Evolutionary conservation across 2,113 vertebrate genomes (phyloP).

Genomic region (Vimba vimba): DNA sequence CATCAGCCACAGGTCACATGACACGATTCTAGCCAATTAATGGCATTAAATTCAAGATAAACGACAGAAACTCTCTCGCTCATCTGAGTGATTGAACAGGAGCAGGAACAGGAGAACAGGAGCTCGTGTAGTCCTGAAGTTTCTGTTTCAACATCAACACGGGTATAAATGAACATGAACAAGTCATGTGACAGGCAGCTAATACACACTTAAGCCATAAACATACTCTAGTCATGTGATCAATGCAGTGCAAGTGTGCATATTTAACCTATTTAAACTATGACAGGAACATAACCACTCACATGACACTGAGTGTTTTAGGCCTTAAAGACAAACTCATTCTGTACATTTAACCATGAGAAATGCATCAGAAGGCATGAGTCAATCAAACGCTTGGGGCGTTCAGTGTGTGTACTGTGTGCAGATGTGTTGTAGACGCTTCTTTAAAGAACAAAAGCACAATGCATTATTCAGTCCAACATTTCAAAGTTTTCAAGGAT

Average conservation of each 20-base stretch:
- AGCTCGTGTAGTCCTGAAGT: not conserved
- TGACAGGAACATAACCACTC: too few species aligned
- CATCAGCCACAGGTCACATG: not conserved
- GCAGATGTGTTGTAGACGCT: not conserved
- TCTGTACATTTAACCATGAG: not conserved
- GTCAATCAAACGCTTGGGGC: not conserved
- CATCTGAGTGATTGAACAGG: slow-evolving; percentile 4
- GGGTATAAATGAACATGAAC: not conserved
- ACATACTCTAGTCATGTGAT: not conserved
- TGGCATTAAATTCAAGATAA: not conserved
- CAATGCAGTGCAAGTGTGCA: not conserved
- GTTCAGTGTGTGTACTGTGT: not conserved
- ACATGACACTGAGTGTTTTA: not conserved
- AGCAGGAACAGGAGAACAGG: too few species aligned
- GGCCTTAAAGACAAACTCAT: not conserved
- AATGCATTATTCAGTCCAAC: slow-evolving; percentile 1
- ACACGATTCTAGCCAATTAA: slow-evolving; percentile 15
- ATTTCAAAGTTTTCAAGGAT: not conserved
- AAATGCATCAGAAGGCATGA: not conserved
- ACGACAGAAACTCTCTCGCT: not conserved
- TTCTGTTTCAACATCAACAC: not conserved
- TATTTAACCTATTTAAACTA: not conserved
- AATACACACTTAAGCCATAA: not conserved
- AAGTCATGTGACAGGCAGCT: not conserved
- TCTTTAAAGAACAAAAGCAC: not conserved